Evolutionary conservation across 1,140 invertebrate species (phyloP), one percentile per base, ranked within the genome.

Genomic region (Aphis gossypii): DNA sequence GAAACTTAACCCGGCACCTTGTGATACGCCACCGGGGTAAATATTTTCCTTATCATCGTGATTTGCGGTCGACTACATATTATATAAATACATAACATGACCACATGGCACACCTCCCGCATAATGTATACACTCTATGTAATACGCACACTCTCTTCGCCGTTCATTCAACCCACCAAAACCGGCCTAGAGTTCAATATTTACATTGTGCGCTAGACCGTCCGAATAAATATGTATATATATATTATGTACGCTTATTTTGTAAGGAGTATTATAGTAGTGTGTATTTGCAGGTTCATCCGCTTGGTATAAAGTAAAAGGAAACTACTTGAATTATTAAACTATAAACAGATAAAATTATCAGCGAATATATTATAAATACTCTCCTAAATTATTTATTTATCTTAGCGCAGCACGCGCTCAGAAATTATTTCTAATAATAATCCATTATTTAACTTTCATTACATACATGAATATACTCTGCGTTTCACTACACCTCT

Each of bases 261-360:
- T 84, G 41, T 84, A 84, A 84, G 83, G 11, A 41, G 83, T 14
- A 83, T 83, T 18, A 38, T 3, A 86, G 83, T 5, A 30, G 9
- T 46, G 30, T 44, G 30, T 44, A 86, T 25, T 86, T 86, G 0
- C 9, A 86, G 25, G 38, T 84, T 83, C 41, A 14, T 30, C 38
- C 86, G 88, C 14, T 38, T 6, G 46, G n/a, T 54, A 54, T n/a
- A 35, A 54, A 54, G 51, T 89, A 56, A 54, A 56, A 56, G 88
- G n/a, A 89, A 89, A 89, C 88, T 89, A 25, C 54, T 89, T 89
- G 48, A 89, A 89, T 89, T 56, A 89, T 89, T 56, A 89, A 89
- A 89, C 88, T 41, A 41, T 56, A 89, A 30, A 21, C 46, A 54
- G 46, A 88, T 54, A 88, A 87, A 54, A 51, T 88, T n/a, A 51